A percentile compares a stretch with the other conserved stretches of the same genome.
phyloP scores from a whole-genome alignment of 2,797 vertebrate species.

The Schizopygopsis pylzovi region DNA sequence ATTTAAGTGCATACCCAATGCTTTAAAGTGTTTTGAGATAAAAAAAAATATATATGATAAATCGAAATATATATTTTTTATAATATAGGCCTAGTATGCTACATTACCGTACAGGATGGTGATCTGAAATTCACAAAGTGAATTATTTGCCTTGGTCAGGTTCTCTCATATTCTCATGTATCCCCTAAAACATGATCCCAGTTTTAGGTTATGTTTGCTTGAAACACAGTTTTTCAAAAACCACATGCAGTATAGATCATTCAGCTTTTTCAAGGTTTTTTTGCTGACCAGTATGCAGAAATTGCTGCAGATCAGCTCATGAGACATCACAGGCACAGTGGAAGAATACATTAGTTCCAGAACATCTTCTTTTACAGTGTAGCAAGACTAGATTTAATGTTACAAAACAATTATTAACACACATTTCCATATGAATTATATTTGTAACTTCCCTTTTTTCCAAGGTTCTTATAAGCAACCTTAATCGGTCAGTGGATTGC shows the following conservation, averaged over 20 bases:
- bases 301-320: conserved; percentile 7
- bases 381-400: background rate
- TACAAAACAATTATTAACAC: background rate
- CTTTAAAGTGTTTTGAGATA: background rate
- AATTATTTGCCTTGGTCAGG: conserved; percentile 9
- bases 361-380: background rate
- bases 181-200: background rate
- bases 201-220: conserved; percentile 1
- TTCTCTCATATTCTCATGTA: background rate
- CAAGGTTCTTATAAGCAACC: conserved; percentile 6
- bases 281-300: conserved; percentile 11
- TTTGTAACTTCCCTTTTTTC: background rate
- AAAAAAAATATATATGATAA: background rate
- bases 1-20: background rate
- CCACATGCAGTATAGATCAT: conserved; percentile 20
- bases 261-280: conserved; percentile 3
- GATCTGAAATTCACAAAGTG: conserved; percentile 35
- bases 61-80: background rate
- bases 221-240: background rate
- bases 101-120: background rate
- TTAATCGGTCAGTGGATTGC: background rate
- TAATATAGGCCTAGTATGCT: background rate
- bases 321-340: background rate
- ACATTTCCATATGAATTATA: background rate
- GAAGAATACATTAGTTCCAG: background rate